These are phyloP conservation scores for Tenualosa ilisha DNA, from an alignment of 2,797 vertebrate genomes.

Conservation along the genomic window DNA sequence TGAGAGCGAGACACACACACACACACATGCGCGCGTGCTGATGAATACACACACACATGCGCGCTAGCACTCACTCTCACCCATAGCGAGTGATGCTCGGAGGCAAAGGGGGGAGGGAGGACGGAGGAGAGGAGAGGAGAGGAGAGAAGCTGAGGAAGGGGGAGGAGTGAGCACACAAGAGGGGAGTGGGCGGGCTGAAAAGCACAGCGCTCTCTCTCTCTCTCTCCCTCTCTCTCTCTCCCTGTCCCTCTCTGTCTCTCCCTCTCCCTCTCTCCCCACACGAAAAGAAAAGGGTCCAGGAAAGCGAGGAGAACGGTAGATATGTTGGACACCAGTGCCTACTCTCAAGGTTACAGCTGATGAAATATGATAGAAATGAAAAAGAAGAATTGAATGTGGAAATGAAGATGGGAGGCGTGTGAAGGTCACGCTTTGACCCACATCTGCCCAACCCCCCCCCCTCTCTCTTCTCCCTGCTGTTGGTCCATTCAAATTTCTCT, in stretches of 20 bases:
- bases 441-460: not conserved
- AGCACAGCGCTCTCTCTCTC: conserved; percentile 18
- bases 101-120: conserved; percentile 27
- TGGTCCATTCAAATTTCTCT: not conserved
- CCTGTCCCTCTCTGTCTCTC: conserved; percentile 14
- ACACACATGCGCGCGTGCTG: conserved; percentile 10
- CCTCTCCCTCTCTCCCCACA: not conserved
- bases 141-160: conserved; percentile 17
- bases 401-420: not conserved
- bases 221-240: not conserved
- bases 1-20: conserved; percentile 26
- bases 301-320: conserved; percentile 12
- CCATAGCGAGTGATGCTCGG: conserved; percentile 12
- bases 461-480: no score
- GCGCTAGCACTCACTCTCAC: not conserved
- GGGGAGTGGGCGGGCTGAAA: conserved; percentile 34
- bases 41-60: conserved; percentile 6
- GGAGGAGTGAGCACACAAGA: conserved; percentile 29
- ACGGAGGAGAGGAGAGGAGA: conserved; percentile 17
- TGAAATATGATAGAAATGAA: not conserved
- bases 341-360: conserved; percentile 34
- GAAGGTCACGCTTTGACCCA: not conserved
- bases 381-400: not conserved
- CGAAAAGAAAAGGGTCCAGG: not conserved
- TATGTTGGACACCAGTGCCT: conserved; percentile 21